These are phyloP conservation scores for Ametastegia equiseti DNA, from an alignment of 2,888 invertebrate genomes.

Conservation along the genomic window DNA sequence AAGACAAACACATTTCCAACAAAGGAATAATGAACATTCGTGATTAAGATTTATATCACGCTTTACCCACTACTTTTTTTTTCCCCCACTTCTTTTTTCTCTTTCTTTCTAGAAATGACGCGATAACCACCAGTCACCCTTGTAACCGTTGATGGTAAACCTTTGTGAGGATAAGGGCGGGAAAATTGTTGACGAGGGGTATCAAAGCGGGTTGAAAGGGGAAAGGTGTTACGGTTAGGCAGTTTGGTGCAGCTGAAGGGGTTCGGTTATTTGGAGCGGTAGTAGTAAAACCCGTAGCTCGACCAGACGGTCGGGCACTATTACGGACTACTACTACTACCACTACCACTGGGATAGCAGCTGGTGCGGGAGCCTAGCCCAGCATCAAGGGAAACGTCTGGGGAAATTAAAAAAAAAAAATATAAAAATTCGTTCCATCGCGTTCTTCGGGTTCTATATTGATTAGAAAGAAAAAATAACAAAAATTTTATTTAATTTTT, in stretches of 20 bases:
- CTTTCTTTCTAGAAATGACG: background rate
- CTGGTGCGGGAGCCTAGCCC: constrained; percentile 21
- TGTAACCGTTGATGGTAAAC: constrained; percentile 6
- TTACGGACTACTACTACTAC: constrained; percentile 39
- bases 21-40: background rate
- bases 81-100: background rate
- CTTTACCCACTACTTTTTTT: background rate
- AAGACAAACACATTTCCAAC: background rate
- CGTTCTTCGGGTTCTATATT: background rate
- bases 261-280: constrained; percentile 34
- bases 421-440: background rate
- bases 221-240: constrained; percentile 36
- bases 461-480: background rate
- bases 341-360: no score
- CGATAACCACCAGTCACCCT: constrained; percentile 21
- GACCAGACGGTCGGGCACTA: constrained; percentile 33
- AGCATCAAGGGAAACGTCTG: constrained; percentile 12
- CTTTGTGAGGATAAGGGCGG: constrained; percentile 10
- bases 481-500: no score
- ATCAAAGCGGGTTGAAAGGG: constrained; percentile 24
- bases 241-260: constrained; percentile 41
- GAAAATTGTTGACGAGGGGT: constrained; percentile 30
- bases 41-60: background rate
- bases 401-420: constrained; percentile 2
- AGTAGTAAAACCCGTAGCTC: constrained; percentile 40